Conservation (phyloP, 2,797 vertebrate species). For the Arnoldichthys spilopterus region DNA sequence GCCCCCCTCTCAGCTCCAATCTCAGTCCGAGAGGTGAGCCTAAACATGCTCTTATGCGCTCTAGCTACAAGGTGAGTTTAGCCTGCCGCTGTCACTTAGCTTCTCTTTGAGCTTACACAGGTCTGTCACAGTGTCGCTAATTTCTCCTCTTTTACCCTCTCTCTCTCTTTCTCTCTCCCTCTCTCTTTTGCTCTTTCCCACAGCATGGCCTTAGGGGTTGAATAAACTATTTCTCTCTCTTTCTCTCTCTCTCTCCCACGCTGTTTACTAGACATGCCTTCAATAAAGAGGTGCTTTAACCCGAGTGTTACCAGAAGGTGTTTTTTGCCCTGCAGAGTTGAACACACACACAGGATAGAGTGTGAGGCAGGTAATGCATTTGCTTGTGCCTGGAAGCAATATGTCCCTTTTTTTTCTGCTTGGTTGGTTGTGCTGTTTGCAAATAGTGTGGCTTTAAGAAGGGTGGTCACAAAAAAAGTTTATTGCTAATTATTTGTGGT, state of each 20-base stretch:
- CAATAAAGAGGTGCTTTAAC: slow-evolving; percentile 70
- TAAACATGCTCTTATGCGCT: slow-evolving; percentile 22
- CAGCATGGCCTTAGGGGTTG: slow-evolving; percentile 58
- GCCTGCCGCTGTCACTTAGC: slow-evolving; percentile 61
- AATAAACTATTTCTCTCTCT: slow-evolving; percentile 51
- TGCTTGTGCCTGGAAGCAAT: slow-evolving; percentile 65
- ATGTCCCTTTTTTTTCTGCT: slow-evolving; percentile 59
- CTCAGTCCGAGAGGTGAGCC: slow-evolving; percentile 62
- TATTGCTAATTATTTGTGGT: neutral
- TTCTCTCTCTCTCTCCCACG: slow-evolving; percentile 60
- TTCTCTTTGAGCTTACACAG: slow-evolving; percentile 65
- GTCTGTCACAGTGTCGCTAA: slow-evolving; percentile 69
- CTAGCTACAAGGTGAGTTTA: slow-evolving; percentile 70
- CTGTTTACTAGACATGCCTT: slow-evolving; percentile 63
- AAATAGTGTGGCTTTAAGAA: neutral
- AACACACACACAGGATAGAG: slow-evolving; percentile 35
- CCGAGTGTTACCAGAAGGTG: slow-evolving; percentile 71
- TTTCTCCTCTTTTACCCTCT: slow-evolving; percentile 14
- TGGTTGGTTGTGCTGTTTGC: slow-evolving; percentile 26
- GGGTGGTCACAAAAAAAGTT: neutral
- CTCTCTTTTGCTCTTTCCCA: slow-evolving; percentile 18
- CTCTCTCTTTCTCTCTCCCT: neutral
- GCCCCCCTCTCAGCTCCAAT: slow-evolving; percentile 40
- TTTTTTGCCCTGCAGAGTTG: slow-evolving; percentile 43
- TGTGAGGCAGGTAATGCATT: slow-evolving; percentile 70